Conservation (phyloP, 23 tunicate genomes). For the Diplosoma virens region DNA sequence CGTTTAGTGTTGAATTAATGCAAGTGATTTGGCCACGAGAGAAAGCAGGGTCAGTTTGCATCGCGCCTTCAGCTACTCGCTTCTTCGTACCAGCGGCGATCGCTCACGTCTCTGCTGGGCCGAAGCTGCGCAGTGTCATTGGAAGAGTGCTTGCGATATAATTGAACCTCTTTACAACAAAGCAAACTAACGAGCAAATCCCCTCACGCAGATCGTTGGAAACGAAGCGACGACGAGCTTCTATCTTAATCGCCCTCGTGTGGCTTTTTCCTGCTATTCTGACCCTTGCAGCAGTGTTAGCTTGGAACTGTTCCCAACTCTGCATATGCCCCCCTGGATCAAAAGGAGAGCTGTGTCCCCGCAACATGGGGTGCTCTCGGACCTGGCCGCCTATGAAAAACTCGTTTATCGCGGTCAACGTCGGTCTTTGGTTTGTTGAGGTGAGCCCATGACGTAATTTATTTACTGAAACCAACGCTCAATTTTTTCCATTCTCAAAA, state of each 20-base stretch:
- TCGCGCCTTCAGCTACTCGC: too few species aligned
- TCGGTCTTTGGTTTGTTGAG: slow-evolving; percentile 56
- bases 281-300: slow-evolving; percentile 43
- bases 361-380: slow-evolving; percentile 37
- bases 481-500: too few species aligned
- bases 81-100: too few species aligned
- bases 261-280: slow-evolving; percentile 52
- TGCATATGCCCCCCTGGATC: slow-evolving; percentile 67
- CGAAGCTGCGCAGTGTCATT: too few species aligned
- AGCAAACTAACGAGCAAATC: background rate
- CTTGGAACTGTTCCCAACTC: slow-evolving; percentile 43
- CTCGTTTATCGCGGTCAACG: slow-evolving; percentile 57
- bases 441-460: slow-evolving; percentile 16
- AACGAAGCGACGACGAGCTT: slow-evolving; percentile 40
- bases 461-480: background rate
- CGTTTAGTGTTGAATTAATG: too few species aligned
- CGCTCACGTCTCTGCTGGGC: too few species aligned
- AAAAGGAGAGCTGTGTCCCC: slow-evolving; percentile 59
- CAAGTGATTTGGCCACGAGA: too few species aligned
- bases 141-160: too few species aligned
- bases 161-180: too few species aligned
- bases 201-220: slow-evolving; percentile 24
- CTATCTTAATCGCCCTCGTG: slow-evolving; percentile 16
- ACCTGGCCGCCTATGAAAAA: slow-evolving; percentile 63
- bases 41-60: too few species aligned